These are phyloP conservation scores for Drosophila equinoxialis DNA, from an alignment of 1,140 invertebrate genomes.

Conservation along the genomic window DNA sequence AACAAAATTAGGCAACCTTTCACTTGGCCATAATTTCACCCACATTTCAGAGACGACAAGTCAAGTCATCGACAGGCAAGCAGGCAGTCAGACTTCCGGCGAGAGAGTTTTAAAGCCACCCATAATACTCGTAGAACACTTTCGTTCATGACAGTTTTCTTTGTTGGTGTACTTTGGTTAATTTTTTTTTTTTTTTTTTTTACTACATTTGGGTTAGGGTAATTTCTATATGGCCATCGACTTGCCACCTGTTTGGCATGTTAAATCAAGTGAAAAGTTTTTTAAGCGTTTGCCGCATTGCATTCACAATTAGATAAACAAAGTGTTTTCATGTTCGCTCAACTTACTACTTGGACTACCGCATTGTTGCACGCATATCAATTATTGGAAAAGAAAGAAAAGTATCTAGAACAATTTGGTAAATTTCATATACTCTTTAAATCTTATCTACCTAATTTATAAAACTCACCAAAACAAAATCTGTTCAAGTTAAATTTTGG, in stretches of 20 bases:
- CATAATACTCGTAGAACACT: slow-evolving; percentile 56
- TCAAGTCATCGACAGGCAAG: slow-evolving; percentile 29
- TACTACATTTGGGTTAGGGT: slow-evolving; percentile 72
- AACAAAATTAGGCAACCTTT: slow-evolving; percentile 63
- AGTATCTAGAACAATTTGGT: slow-evolving; percentile 9
- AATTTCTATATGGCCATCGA: slow-evolving; percentile 59
- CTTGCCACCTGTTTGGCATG: slow-evolving; percentile 55
- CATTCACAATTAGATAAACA: slow-evolving; percentile 80
- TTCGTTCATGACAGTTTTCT: slow-evolving; percentile 49
- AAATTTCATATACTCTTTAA: slow-evolving; percentile 5
- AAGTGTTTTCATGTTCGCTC: slow-evolving; percentile 33
- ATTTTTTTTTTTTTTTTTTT: slow-evolving; percentile 28
- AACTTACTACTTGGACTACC: slow-evolving; percentile 11
- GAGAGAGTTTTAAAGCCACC: slow-evolving; percentile 40
- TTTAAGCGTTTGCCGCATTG: slow-evolving; percentile 52
- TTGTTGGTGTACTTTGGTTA: slow-evolving; percentile 2
- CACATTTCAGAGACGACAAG: slow-evolving; percentile 33
- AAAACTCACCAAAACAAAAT: too few relatives aligned
- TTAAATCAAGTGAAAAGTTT: slow-evolving; percentile 67
- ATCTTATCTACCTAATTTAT: not conserved
- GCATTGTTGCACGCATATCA: slow-evolving; percentile 78
- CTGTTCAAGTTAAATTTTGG: too few relatives aligned
- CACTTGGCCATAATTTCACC: slow-evolving; percentile 64
- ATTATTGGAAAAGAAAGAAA: slow-evolving; percentile 76
- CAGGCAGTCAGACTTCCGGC: slow-evolving; percentile 30